Base-by-base conservation (phyloP, 2,797 vertebrate species). In the Typhlichthys eigenmanni region DNA sequence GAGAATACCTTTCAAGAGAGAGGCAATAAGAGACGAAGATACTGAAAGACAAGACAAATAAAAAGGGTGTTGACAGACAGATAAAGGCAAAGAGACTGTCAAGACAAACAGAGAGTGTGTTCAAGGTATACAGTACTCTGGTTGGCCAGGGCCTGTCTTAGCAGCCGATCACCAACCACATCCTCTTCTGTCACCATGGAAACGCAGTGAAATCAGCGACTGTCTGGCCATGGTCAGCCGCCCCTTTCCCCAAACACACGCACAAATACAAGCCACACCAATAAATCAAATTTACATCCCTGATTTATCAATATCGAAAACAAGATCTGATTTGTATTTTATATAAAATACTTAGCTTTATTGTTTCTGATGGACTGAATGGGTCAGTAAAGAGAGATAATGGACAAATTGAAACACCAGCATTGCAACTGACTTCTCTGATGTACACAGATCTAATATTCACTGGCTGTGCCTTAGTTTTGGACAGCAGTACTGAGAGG, bases 161-260 rank as follows among this genome's bases (percentile, higher is more conserved):
- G 83, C 86, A 83, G 64, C 74, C 64, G 72, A 75, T 85, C 68
- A 82, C 61, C 87, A 77, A 91, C 92, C 92, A 93, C 92, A 93
- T 94, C 92, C 93, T 93, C 87, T 76, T 92, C 88, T 88, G 85
- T 94, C 92, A 88, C 90, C 80, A 85, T 83, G 82, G 90, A 92
- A 91, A 87, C 89, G 90, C 89, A 66, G 61, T 51, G 67, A 76
- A 85, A 73, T 75, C 73, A 60, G 65, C 61, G 62, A 61, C 51
- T 14, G 58, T 79, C 65, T 77, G 63, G 50, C 49, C 13, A 47
- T 47, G 53, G 14, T 48, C 58, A 58, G 66, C 51, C 12, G 11
- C 46, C 24, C 17, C 48, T 19, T 29, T 34, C 51, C 10, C 4
- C 13, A 61, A 53, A 57, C 24, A 60, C 48, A 38, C 60, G 50